Base-by-base conservation (phyloP, 2,113 vertebrate species). In the Corythaeola cristata region DNA sequence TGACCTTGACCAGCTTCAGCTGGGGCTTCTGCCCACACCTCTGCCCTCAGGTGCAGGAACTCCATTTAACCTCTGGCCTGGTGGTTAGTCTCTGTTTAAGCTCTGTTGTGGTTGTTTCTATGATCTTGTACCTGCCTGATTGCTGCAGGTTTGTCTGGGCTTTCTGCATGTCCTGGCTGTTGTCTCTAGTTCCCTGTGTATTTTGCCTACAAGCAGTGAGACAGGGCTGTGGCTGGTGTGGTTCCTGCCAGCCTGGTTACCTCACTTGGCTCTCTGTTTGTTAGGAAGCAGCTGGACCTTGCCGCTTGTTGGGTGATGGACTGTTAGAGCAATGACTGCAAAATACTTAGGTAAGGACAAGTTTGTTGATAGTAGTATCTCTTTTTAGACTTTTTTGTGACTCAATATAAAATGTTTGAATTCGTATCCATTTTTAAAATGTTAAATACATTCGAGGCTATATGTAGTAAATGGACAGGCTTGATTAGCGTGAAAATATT, bases 61-160 rank as follows among this genome's bases (percentile, higher is more conserved):
- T 55, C 27, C 6, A 32, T 37, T 66, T 41, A 19, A 69, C 18
- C 37, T 77, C 55, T 67, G 67, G 4, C 11, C 24, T 71, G 56
- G 12, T 0, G 0, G 1, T 22, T 0, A 3, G 0, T 2, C 1
- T 0, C 0, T 4, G 0, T 53, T 66, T 45, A 1, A 22, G 6
- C 3, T 85, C 5, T 18, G 0, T 6, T 39, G 2, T 24, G 6
- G 15, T 15, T 50, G 10, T 71, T 8, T 1, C 2, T 28, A 9
- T 53, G 17, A 1, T 1, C 1, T 62, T 58, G 2, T 22, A 3
- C 5, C 17, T 79, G 18, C 2, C 3, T n/a, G 6, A 3, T 39
- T 53, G 0, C 3, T 19, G 10, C 1, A 12, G 1, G 1, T 44
- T 35, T 69, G 9, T 3, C 7, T 69, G 64, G 8, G 11, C 1